Evolutionary conservation across 2,888 invertebrate species (phyloP).

Genomic region (Yponomeuta evonymella): DNA sequence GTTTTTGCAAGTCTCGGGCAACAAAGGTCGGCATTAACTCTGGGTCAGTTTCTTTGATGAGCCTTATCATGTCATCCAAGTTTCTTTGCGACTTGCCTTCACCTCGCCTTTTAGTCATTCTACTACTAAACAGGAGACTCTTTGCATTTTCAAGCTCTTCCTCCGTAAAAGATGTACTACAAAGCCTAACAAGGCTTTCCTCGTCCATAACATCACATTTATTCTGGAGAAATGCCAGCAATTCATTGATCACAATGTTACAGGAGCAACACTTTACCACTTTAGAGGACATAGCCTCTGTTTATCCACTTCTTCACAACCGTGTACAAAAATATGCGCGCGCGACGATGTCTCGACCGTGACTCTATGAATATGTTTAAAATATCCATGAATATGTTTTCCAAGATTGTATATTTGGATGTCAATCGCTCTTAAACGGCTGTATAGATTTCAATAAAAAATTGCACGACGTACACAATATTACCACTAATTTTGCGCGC

Average conservation of each 20-base stretch:
- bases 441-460: too few species aligned
- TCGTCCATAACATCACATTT: slow-evolving; percentile 8
- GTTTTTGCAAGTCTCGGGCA: slow-evolving; percentile 20
- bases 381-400: too few species aligned
- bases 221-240: slow-evolving; percentile 6
- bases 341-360: too few species aligned
- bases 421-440: too few species aligned
- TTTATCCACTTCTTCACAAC: too few species aligned
- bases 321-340: too few species aligned
- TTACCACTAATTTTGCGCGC: too few species aligned
- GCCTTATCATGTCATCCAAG: slow-evolving; percentile 3
- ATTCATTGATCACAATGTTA: slow-evolving; percentile 11
- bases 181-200: background rate
- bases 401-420: too few species aligned
- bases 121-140: background rate
- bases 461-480: too few species aligned
- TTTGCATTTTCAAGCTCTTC: background rate
- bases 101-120: background rate
- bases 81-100: background rate
- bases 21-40: slow-evolving; percentile 23
- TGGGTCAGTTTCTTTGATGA: slow-evolving; percentile 18
- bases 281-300: slow-evolving; percentile 1
- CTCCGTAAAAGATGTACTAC: background rate
- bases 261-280: slow-evolving; percentile 1
- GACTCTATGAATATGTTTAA: too few species aligned